These are phyloP conservation scores for Cephus rjabovi DNA, from an alignment of 2,888 invertebrate genomes.

Conservation along the genomic window DNA sequence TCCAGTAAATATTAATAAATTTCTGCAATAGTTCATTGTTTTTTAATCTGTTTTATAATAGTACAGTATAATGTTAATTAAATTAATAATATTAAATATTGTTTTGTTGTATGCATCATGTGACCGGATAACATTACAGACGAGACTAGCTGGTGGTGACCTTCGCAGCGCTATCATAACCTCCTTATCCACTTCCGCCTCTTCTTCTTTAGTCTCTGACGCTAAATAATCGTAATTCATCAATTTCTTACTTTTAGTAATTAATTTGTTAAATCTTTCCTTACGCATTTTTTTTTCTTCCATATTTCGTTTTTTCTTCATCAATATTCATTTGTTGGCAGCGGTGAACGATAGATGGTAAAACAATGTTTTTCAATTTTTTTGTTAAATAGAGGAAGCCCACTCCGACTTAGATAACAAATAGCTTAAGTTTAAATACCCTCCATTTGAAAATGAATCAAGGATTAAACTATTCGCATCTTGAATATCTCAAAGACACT, in stretches of 20 bases:
- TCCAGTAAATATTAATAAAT: background rate
- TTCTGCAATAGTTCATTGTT: conserved; percentile 25
- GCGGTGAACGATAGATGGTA: conserved; percentile 54
- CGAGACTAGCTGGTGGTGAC: conserved; percentile 63
- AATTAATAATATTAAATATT: conserved; percentile 65
- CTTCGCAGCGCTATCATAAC: conserved; percentile 56
- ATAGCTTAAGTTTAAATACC: conserved; percentile 26
- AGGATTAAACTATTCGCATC: conserved; percentile 29
- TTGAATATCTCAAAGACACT: conserved; percentile 55
- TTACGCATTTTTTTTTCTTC: conserved; percentile 19
- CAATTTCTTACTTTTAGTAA: conserved; percentile 40
- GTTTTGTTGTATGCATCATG: conserved; percentile 62
- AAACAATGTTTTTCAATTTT: conserved; percentile 34
- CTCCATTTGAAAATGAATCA: conserved; percentile 31
- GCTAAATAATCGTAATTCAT: conserved; percentile 52
- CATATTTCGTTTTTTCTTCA: conserved; percentile 18
- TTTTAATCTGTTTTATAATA: conserved; percentile 64
- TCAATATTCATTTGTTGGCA: conserved; percentile 46
- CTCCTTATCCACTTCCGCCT: conserved; percentile 19
- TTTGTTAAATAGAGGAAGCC: conserved; percentile 44
- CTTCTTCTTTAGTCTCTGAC: conserved; percentile 46
- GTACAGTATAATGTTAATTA: conserved; percentile 64
- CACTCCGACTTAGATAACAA: conserved; percentile 50
- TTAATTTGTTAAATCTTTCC: conserved; percentile 20
- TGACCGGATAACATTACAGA: conserved; percentile 64